Evolutionary conservation across 23 tunicate genomes (phyloP), one percentile per base, ranked within the genome.

Genomic region (Trididemnum nubilum): DNA sequence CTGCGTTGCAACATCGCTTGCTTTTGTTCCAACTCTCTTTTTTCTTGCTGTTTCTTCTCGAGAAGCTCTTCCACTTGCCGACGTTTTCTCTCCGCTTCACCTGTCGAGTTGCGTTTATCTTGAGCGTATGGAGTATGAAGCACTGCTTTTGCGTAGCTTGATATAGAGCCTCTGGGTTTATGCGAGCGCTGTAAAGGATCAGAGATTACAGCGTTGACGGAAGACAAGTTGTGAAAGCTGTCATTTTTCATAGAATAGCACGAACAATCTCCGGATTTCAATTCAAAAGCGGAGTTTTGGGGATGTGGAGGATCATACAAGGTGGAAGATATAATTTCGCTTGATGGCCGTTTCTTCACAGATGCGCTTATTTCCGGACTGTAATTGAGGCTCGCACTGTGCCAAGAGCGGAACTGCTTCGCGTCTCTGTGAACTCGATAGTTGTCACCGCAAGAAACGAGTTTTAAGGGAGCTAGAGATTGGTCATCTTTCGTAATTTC

Each of bases 311-410:
- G 25, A n/a, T 77, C 40, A 23, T 32, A 51, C 36, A 52, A 29
- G 36, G 31, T 52, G 2, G 66, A 54, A 5, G 81, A 38, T 19
- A 77, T 5, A 15, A 77, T 37, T 34, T 77, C 81, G 30, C 57
- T 34, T 3, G 37, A 28, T 19, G 81, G 81, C 30, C 81, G 36
- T 73, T 73, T 73, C 4, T 29, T 31, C 28, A 27, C 54, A 2
- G 44, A 57, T 26, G 21, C 40, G 9, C 30, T 37, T 2, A 9
- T 15, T 30, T 33, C 79, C 5, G 79, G 58, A 5, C 22, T 28
- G 66, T 54, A 54, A 29, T 57, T 22, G 49, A 77, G 4, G 38
- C 81, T 77, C 37, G 81, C 81, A 29, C 67, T 77, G 38, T 77
- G 81, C 81, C 66, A 52, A 15, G 81, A 73, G 4, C 81, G 65